A percentile compares a stretch with the other conserved stretches of the same genome.
phyloP scores from a whole-genome alignment of 2,888 invertebrate species.

The Ormyrus pomaceus region DNA sequence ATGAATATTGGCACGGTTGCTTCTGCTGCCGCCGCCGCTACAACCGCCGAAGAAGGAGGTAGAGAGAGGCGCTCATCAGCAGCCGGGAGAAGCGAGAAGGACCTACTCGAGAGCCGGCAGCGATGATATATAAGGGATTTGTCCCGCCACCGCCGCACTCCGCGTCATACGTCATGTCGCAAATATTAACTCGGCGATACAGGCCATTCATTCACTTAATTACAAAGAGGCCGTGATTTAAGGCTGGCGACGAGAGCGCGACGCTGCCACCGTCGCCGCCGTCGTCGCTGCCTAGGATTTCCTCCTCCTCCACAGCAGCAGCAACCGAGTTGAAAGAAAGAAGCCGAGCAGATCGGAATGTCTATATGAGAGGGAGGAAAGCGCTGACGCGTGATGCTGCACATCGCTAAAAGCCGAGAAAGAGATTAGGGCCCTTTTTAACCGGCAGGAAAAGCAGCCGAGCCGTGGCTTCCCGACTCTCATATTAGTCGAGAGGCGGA shows the following conservation, averaged over 20 bases:
- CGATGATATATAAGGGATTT: conserved; percentile 76
- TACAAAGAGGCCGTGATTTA: conserved; percentile 76
- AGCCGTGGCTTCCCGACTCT: too few species aligned
- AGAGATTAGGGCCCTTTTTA: conserved; percentile 59
- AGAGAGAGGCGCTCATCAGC: conserved; percentile 52
- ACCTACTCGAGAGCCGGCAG: conserved; percentile 62
- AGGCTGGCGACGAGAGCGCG: conserved; percentile 67
- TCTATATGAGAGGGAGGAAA: conserved; percentile 71
- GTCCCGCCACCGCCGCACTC: conserved; percentile 66
- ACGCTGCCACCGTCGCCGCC: conserved; percentile 8
- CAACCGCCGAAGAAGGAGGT: conserved; percentile 39
- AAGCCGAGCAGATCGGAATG: conserved; percentile 64
- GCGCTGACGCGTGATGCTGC: conserved; percentile 74
- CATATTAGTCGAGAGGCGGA: neutral
- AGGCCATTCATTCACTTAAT: conserved; percentile 76
- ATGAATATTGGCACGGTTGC: conserved; percentile 63
- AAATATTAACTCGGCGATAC: conserved; percentile 73
- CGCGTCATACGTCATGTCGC: conserved; percentile 75
- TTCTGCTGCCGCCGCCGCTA: conserved; percentile 48
- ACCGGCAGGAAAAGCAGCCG: neutral
- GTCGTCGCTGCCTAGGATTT: too few species aligned
- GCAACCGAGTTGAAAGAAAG: neutral
- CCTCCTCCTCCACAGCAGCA: too few species aligned
- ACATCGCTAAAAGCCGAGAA: conserved; percentile 75
- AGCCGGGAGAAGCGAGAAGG: neutral